These are phyloP conservation scores for Phaethon lepturus DNA, from an alignment of 2,113 vertebrate genomes.

Conservation along the genomic window DNA sequence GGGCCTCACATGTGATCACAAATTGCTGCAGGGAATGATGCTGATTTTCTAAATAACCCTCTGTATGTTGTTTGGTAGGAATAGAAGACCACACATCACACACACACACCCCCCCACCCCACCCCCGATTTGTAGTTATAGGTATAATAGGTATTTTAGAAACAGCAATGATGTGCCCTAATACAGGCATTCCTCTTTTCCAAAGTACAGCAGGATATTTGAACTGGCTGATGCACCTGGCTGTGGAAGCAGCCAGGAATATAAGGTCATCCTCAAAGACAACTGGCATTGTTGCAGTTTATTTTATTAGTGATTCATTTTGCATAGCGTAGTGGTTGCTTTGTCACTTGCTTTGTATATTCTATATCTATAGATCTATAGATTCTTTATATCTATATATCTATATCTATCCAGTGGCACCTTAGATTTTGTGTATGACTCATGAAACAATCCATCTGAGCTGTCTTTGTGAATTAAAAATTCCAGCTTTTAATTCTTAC, in stretches of 20 bases:
- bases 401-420: neutral
- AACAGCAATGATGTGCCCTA: neutral
- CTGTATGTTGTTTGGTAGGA: neutral
- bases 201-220: neutral
- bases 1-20: rapidly evolving
- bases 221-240: neutral
- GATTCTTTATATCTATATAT: no score
- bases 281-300: neutral
- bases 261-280: neutral
- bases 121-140: rapidly evolving
- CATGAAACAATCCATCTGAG: neutral
- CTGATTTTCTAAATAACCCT: no score
- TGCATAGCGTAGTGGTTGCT: neutral
- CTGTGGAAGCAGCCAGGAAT: neutral
- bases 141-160: neutral
- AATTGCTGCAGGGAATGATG: rapidly evolving
- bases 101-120: rapidly evolving
- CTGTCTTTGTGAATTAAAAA: neutral
- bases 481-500: neutral
- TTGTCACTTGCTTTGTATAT: neutral
- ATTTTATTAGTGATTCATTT: neutral
- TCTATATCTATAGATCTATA: neutral
- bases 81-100: neutral
- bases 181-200: neutral
- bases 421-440: neutral